Percentiles rank a stretch among this genome's conserved stretches.
These are phyloP conservation scores for Cephalopterus ornatus DNA, from an alignment of 2,113 vertebrate species.

Conservation along the genomic window DNA sequence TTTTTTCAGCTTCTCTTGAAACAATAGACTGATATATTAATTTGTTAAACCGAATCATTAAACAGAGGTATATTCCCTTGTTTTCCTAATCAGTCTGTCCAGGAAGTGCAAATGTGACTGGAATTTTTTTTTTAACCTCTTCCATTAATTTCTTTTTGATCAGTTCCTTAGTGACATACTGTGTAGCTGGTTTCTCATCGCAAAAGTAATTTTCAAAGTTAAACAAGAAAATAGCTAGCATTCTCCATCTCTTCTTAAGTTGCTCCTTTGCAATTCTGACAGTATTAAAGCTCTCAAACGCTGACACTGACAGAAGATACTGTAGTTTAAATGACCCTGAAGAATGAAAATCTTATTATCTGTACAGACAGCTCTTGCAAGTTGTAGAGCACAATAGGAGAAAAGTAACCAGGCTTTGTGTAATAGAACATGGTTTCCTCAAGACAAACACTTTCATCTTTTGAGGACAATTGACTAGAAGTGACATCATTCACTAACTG, in stretches of 20 bases:
- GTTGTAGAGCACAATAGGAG: background rate
- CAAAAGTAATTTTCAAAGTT: background rate
- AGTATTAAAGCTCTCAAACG: background rate
- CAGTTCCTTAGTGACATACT: background rate
- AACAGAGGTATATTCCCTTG: background rate
- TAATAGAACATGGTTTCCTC: conserved; percentile 8
- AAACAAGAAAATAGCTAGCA: background rate
- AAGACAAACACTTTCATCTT: conserved; percentile 19
- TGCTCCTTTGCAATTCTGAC: background rate
- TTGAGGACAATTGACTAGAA: conserved; percentile 6
- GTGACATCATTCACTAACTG: background rate
- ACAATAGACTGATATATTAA: background rate
- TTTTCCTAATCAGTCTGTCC: background rate
- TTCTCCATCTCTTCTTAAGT: background rate
- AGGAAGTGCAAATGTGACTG: background rate
- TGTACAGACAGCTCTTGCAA: conserved; percentile 2
- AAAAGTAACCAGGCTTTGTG: background rate
- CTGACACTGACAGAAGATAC: background rate
- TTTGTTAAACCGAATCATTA: background rate
- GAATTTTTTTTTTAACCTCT: background rate
- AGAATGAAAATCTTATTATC: background rate
- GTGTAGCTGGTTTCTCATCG: background rate
- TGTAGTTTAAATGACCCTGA: background rate
- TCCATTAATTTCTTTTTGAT: background rate
- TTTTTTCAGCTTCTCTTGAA: background rate